Evolutionary conservation across 2,888 invertebrate genomes (phyloP), one percentile per base, ranked within the genome.

Genomic region (Meghimatium bilineatum): DNA sequence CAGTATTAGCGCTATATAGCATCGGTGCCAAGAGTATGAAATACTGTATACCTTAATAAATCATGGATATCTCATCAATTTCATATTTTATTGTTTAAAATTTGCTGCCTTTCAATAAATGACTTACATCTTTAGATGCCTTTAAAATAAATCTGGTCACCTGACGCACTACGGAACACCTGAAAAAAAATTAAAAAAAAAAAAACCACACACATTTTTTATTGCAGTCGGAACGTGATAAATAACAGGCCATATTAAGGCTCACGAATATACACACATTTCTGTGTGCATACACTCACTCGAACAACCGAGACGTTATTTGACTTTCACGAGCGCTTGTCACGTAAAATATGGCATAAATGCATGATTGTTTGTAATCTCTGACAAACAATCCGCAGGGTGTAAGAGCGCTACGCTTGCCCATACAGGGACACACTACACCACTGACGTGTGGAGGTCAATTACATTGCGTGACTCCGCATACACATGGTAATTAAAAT

Each of bases 401-500:
- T 20, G 3, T 1, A 20, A 69, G 36, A 17, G 36, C 2, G 36
- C 69, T 12, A 20, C 10, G 36, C 5, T 38, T 36, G 34, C 38
- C 17, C 69, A 38, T 23, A n/a, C 23, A 34, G 20, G 20, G 79
- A 49, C 69, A 66, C 26, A 66, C 44, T 44, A 44, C 79, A 38
- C 44, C 29, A 3, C 1, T 49, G 23, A 20, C 79, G 69, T 44
- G 79, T 38, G 38, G 29, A 44, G 79, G 79, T 79, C 69, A 69
- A 79, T 69, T 69, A 79, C 32, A 52, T 79, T 79, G 32, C 79
- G 34, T 79, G 79, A 44, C 69, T 66, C 29, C 10, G 79, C 79
- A 79, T 79, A 79, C 79, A 79, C 34, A 38, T 34, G 66, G 77
- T 63, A 36, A 78, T 78, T 78, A 78, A 78, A 78, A 38, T 34